phyloP scores from a whole-genome alignment of 30 jellyfish, hydroid and myxozoan genomes.

The Nemopilema nomurai region DNA sequence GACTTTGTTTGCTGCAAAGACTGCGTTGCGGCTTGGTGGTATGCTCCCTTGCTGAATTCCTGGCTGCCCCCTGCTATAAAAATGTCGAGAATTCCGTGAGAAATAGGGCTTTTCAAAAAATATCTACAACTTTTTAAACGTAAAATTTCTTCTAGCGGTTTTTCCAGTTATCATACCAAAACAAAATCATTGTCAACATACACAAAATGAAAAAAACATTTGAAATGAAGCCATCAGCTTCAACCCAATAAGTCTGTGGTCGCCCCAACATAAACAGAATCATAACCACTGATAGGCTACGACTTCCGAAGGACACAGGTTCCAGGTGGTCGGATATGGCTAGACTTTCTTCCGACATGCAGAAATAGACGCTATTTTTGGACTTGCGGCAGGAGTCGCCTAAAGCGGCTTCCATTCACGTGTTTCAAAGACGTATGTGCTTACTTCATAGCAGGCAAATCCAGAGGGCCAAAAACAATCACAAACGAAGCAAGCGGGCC shows the following conservation, averaged over 20 bases:
- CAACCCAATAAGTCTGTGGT: too few species aligned
- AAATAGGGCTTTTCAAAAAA: background rate
- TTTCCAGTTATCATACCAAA: too few species aligned
- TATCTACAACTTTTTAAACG: background rate
- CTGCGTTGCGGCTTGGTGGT: constrained; percentile 53
- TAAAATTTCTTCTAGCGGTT: too few species aligned
- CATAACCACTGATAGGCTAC: background rate
- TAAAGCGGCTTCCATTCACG: too few species aligned
- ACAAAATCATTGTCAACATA: too few species aligned
- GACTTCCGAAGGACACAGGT: background rate
- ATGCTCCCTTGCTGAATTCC: constrained; percentile 57
- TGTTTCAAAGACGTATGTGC: too few species aligned
- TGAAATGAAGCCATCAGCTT: too few species aligned
- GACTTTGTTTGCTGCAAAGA: constrained; percentile 37
- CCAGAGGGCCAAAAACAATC: too few species aligned
- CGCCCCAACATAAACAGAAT: background rate
- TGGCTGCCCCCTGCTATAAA: constrained; percentile 58
- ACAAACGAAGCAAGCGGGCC: too few species aligned
- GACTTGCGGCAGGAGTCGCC: background rate
- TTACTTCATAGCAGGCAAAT: too few species aligned
- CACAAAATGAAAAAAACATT: too few species aligned
- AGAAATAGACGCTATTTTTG: background rate
- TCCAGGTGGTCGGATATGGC: background rate
- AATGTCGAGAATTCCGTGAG: background rate
- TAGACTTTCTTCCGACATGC: background rate